Evolutionary conservation across 53 echinoderm and acorn worm species (phyloP), one percentile per base, ranked within the genome.

Genomic region (Zoroaster sp.): DNA sequence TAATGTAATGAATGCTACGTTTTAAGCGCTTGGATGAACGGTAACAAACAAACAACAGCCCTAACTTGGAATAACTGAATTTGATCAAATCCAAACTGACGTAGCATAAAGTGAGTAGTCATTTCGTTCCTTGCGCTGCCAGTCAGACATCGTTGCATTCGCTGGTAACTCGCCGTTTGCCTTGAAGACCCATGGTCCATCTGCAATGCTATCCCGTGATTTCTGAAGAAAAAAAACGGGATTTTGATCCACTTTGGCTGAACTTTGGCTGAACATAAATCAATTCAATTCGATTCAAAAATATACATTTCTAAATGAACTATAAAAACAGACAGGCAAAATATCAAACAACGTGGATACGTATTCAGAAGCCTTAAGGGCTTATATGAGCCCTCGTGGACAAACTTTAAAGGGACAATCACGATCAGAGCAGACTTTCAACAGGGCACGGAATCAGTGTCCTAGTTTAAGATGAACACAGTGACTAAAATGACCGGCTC

Each of bases 161-260:
- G n/a, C 34, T 5, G 66, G 66, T 45, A 45, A 47, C 3, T 90
- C 90, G 17, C 90, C 90, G 49, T 76, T 75, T 30, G 63, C 83
- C 47, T 85, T 77, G 69, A 49, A 85, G 7, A 90, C 77, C 43
- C 5, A 85, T 1, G 90, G 90, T 6, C 90, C 90, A 3, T 75
- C 53, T 3, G 23, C 38, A 5, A 90, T 8, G 40, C 20, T 39
- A 9, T 23, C 6, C 0, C 4, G 43, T 12, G 66, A n/a, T 0
- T 1, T n/a, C 8, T 63, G 65, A 35, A 63, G 18, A 25, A 42
- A 28, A 15, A 33, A 52, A 51, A 17, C 4, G 53, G 32, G 45
- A 17, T 13, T 20, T 25, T 1, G 0, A 46, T 20, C 45, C 13
- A 5, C 7, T 13, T 13, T 3, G 14, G 10, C 17, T 49, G 43